Conservation (phyloP, 1,140 invertebrate species). For the Megalonaias nervosa region DNA sequence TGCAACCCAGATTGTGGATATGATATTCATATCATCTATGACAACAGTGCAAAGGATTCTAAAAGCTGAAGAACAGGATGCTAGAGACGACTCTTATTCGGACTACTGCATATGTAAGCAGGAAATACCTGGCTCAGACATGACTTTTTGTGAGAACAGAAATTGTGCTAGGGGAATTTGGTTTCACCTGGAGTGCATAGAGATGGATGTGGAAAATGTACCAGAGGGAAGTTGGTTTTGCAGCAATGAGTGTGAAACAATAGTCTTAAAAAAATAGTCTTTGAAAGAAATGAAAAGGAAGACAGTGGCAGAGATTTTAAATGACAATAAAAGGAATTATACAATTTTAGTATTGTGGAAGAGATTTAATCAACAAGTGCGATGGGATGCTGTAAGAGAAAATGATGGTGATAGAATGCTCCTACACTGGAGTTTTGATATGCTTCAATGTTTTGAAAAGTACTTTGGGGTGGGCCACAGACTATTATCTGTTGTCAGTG, state of each 20-base stretch:
- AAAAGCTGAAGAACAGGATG: too few relatives aligned
- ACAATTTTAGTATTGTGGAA: not conserved
- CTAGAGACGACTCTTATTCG: too few relatives aligned
- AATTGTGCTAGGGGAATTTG: slow-evolving; percentile 20
- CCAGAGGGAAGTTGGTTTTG: slow-evolving; percentile 11
- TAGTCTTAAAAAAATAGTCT: too few relatives aligned
- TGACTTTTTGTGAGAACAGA: too few relatives aligned
- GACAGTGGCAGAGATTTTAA: not conserved
- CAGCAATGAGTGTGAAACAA: slow-evolving; percentile 5
- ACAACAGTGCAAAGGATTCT: too few relatives aligned
- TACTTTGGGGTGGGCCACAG: slow-evolving; percentile 10
- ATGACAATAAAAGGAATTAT: slow-evolving; percentile 7
- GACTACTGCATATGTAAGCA: too few relatives aligned
- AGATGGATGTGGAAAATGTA: too few relatives aligned
- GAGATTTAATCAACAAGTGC: slow-evolving; percentile 9
- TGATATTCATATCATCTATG: too few relatives aligned
- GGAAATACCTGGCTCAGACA: too few relatives aligned
- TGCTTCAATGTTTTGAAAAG: slow-evolving; percentile 7
- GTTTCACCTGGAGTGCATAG: slow-evolving; percentile 28
- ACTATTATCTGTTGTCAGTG: slow-evolving; percentile 18
- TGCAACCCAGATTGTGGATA: too few relatives aligned
- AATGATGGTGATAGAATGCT: slow-evolving; percentile 26
- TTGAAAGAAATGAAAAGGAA: slow-evolving; percentile 5
- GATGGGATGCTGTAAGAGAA: slow-evolving; percentile 11
- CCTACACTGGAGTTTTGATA: slow-evolving; percentile 21